Evolutionary conservation across 2,888 invertebrate species (phyloP), one percentile per base, ranked within the genome.

Genomic region (Phyllotreta cruciferae): DNA sequence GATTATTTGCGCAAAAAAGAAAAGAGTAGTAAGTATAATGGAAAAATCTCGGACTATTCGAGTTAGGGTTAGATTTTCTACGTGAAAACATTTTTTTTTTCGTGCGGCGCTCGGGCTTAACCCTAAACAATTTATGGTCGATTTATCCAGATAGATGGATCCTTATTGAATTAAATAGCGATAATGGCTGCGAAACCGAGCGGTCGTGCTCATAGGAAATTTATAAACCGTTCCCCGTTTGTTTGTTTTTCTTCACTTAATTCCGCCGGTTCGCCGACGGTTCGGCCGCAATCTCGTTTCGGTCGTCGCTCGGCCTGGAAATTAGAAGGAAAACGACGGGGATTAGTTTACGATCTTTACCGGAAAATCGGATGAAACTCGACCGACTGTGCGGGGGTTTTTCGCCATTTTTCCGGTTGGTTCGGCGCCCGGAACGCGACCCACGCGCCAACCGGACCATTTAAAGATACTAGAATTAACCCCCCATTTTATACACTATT

Each of bases 121-220:
- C 75, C 75, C 78, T 71, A 77, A 78, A 78, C 79, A 78, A 78
- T 78, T 78, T 78, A 79, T 78, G 73, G 77, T 71, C 78, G 74
- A 78, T 78, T 78, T 78, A 78, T 78, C 77, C 74, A 75, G 78
- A 78, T 78, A 77, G 77, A 77, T 75, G 75, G 74, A 73, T 74
- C 75, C 75, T 78, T 78, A 79, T 79, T 78, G 79, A 79, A 79
- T 79, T 78, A 79, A 78, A 78, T 74, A 74, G 77, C 77, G 77
- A 78, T 79, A 79, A 79, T 78, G 72, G 77, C 67, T 58, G 62
- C 66, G 68, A 58, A 39, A 69, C 70, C 67, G 67, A 70, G 68
- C 71, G 66, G 65, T 67, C 65, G 69, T 68, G 68, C 66, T 68
- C 67, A 69, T 70, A 65, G 68, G 67, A 70, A 71, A 71, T 74